These are phyloP conservation scores for Chymomyza caudatula DNA, from an alignment of 2,888 invertebrate species.

Conservation along the genomic window DNA sequence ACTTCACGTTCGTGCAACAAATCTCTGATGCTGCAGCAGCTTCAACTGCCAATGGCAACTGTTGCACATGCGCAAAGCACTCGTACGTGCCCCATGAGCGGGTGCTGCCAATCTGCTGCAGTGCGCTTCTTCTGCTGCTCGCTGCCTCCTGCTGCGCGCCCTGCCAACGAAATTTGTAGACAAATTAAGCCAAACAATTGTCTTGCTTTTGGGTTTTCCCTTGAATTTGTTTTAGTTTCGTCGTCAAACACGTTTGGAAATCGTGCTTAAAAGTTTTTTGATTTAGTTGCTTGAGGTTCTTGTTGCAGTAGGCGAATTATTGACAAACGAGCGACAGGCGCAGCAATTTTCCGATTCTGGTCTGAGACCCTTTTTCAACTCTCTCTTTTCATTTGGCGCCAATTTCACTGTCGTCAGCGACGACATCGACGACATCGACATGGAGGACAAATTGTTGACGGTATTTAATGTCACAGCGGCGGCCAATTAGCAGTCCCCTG, in stretches of 20 bases:
- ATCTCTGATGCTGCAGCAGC: slow-evolving; percentile 51
- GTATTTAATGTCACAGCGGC: slow-evolving; percentile 73
- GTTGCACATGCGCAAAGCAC: slow-evolving; percentile 9
- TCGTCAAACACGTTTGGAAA: slow-evolving; percentile 63
- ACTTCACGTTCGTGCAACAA: slow-evolving; percentile 70
- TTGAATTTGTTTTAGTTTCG: slow-evolving; percentile 7
- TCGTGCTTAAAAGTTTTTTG: slow-evolving; percentile 57
- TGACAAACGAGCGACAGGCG: slow-evolving; percentile 46
- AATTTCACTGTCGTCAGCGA: slow-evolving; percentile 49
- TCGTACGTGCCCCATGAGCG: slow-evolving; percentile 45
- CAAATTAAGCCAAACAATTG: slow-evolving; percentile 66
- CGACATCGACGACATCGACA: slow-evolving; percentile 57
- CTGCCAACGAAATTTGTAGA: slow-evolving; percentile 55
- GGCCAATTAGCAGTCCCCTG: slow-evolving; percentile 72
- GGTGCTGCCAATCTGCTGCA: no score
- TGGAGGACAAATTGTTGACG: slow-evolving; percentile 73
- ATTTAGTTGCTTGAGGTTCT: slow-evolving; percentile 58
- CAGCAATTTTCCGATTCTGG: not conserved
- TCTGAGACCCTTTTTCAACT: slow-evolving; percentile 34
- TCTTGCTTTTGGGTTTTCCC: slow-evolving; percentile 39
- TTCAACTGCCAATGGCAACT: slow-evolving; percentile 17
- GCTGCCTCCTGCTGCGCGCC: not conserved
- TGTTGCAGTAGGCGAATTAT: slow-evolving; percentile 58
- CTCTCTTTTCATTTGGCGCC: slow-evolving; percentile 67
- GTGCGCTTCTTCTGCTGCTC: no score